Conservation (phyloP, 2,113 vertebrate genomes). For the Saccopteryx leptura region DNA sequence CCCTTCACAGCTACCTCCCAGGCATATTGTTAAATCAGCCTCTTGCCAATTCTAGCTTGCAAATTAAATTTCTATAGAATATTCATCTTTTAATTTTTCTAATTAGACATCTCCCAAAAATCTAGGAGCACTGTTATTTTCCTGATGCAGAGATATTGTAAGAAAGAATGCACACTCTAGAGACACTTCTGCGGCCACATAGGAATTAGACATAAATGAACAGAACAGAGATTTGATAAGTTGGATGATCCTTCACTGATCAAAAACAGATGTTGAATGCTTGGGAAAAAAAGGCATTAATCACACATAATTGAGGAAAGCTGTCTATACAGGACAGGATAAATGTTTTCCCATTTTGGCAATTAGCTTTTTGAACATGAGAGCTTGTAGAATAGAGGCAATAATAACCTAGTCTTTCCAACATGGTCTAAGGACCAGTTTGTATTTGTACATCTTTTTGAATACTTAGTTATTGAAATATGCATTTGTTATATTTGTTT, state of each 20-base stretch:
- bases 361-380: conserved; percentile 63
- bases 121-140: conserved; percentile 43
- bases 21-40: conserved; percentile 7
- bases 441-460: conserved; percentile 53
- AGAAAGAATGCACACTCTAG: conserved; percentile 42
- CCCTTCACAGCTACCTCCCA: conserved; percentile 10
- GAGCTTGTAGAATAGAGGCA: not conserved
- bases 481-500: conserved; percentile 11
- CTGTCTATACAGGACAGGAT: conserved; percentile 32
- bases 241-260: conserved; percentile 59
- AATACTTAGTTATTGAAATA: conserved; percentile 33
- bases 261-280: conserved; percentile 59
- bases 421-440: conserved; percentile 31
- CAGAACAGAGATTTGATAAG: conserved; percentile 51
- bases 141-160: not conserved
- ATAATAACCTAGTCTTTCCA: conserved; percentile 54
- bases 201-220: conserved; percentile 56
- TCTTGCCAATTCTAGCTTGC: conserved; percentile 30
- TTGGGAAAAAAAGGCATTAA: conserved; percentile 15
- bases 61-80: conserved; percentile 58
- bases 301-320: conserved; percentile 54
- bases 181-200: not conserved
- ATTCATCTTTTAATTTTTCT: conserved; percentile 50
- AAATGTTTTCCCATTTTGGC: conserved; percentile 63
- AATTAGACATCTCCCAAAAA: not conserved